Evolutionary conservation across 2,113 vertebrate species (phyloP), one percentile per base, ranked within the genome.

Genomic region (Caranx melampygus): DNA sequence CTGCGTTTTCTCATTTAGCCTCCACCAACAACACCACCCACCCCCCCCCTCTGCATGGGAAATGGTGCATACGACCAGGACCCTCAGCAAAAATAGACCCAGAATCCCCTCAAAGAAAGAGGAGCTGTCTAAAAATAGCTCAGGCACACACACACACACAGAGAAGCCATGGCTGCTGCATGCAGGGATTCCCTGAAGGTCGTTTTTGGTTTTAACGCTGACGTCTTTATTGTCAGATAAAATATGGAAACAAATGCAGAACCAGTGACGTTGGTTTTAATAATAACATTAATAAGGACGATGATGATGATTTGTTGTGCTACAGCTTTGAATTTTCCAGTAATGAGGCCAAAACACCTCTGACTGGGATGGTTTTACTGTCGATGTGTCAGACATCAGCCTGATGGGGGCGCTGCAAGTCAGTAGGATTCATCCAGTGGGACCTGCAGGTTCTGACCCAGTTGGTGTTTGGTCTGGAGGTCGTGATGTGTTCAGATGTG

Each of bases 91-190:
- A 84, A 88, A 91, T 86, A 91, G 80, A 83, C 21, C 49, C 68
- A 89, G 85, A 90, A 79, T 75, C 86, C 79, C 78, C 82, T 87
- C 72, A 58, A 79, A 88, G 82, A 80, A 60, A 72, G 77, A 84
- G 31, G 52, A 45, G 75, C 35, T 2, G 20, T 77, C 86, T 85
- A 88, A 75, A 87, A 86, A 89, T 87, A 86, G 72, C 63, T 4
- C 57, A 0, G 63, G 1, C 76, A 20, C 82, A 68, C 81, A 49
- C 72, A 60, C 49, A 63, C 75, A 59, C 69, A 61, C 51, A 68
- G 9, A 61, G 14, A 34, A 33, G 54, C 47, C 51, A 51, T 40
- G n/a, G 42, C 20, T 11, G 42, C 20, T 55, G 72, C 54, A 55
- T 42, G 55, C 33, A 49, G 84, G 90, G 85, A 85, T 87, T 87